Evolutionary conservation across 2,113 vertebrate genomes (phyloP).

Genomic region (Hydropotes inermis): DNA sequence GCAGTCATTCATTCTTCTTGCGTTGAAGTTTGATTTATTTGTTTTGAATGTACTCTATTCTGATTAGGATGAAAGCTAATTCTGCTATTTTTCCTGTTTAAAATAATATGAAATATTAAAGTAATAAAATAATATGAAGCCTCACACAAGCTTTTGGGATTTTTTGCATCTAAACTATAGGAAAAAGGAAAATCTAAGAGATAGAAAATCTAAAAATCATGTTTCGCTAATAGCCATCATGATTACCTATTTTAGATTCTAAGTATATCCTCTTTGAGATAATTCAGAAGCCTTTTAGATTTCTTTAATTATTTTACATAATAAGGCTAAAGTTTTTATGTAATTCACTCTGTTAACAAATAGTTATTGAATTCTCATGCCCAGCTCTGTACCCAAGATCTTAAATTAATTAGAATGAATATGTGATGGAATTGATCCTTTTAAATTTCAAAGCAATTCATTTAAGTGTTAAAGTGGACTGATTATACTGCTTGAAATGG

Average conservation of each 20-base stretch:
- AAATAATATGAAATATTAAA: neutral
- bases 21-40: neutral
- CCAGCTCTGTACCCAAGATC: neutral
- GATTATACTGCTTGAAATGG: neutral
- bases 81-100: neutral
- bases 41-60: neutral
- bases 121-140: neutral
- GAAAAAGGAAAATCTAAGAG: neutral
- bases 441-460: neutral
- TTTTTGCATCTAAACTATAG: neutral
- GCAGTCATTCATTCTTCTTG: neutral
- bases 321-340: neutral
- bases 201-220: neutral
- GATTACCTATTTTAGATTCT: neutral
- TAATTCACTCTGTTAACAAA: neutral
- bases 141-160: neutral
- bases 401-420: constrained; percentile 36
- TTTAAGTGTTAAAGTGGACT: neutral
- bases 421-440: neutral
- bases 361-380: neutral
- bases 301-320: neutral
- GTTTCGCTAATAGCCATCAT: neutral
- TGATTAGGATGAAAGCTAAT: neutral
- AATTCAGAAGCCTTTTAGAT: neutral
- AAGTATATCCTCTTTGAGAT: neutral